Conservation (phyloP, 2,888 invertebrate species). For the Quadroppia sp. region DNA sequence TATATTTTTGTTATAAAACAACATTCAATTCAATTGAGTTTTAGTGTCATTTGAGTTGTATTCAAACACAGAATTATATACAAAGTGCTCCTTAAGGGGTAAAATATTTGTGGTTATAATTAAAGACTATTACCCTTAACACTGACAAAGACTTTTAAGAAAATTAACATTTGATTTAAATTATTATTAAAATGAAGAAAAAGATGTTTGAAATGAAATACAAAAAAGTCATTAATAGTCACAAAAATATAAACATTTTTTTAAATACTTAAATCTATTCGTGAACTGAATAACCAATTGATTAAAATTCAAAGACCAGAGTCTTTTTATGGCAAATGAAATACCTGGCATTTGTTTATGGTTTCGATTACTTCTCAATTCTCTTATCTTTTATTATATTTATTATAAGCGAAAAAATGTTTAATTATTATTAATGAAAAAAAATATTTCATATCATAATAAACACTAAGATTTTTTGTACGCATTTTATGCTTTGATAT, state of each 20-base stretch:
- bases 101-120: background rate
- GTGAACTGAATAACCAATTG: background rate
- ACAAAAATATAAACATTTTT: background rate
- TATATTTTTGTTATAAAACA: no score
- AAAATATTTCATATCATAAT: no score
- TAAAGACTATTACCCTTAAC: background rate
- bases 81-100: no score
- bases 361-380: no score
- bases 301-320: background rate
- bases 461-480: background rate
- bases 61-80: no score
- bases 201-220: background rate
- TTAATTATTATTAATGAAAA: background rate
- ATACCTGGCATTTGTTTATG: no score
- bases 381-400: background rate
- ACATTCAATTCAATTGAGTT: no score
- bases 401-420: background rate
- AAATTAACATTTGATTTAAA: background rate
- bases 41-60: no score
- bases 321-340: no score
- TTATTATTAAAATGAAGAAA: background rate
- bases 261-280: background rate
- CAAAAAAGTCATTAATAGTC: no score
- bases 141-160: background rate
- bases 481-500: background rate